Evolutionary conservation across 2,797 vertebrate species (phyloP).

Genomic region (Rachycentron canadum): DNA sequence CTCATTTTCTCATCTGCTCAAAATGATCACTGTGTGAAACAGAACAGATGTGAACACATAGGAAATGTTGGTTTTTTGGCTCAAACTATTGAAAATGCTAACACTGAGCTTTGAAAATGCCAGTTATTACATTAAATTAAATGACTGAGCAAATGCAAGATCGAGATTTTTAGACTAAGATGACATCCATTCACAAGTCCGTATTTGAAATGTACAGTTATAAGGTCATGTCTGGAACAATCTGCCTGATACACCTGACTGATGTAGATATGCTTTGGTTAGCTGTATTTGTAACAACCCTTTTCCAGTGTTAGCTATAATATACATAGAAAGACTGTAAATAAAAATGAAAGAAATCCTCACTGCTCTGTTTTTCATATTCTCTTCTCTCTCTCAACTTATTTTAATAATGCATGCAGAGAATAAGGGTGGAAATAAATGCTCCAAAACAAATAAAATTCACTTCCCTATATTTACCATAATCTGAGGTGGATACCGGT

Average conservation of each 20-base stretch:
- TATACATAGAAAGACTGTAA: background rate
- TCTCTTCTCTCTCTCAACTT: background rate
- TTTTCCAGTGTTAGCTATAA: background rate
- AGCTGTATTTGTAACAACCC: background rate
- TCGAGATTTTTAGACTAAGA: background rate
- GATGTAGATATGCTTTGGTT: background rate
- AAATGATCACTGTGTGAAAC: background rate
- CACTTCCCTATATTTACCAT: background rate
- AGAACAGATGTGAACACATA: background rate
- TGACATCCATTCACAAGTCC: background rate
- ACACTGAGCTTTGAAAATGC: background rate
- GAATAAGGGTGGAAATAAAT: background rate
- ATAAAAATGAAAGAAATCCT: too few relatives aligned
- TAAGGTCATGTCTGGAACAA: background rate
- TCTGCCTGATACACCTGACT: background rate
- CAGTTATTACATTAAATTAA: background rate
- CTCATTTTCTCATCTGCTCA: background rate
- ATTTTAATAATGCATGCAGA: constrained; percentile 11
- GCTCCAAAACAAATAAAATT: background rate
- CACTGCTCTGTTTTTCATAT: background rate
- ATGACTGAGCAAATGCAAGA: background rate
- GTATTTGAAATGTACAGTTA: background rate
- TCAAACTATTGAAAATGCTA: background rate
- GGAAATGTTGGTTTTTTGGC: background rate
- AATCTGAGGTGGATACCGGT: background rate